These are phyloP conservation scores for Arrhamphus sclerolepis DNA, from an alignment of 2,797 vertebrate species.

Conservation along the genomic window DNA sequence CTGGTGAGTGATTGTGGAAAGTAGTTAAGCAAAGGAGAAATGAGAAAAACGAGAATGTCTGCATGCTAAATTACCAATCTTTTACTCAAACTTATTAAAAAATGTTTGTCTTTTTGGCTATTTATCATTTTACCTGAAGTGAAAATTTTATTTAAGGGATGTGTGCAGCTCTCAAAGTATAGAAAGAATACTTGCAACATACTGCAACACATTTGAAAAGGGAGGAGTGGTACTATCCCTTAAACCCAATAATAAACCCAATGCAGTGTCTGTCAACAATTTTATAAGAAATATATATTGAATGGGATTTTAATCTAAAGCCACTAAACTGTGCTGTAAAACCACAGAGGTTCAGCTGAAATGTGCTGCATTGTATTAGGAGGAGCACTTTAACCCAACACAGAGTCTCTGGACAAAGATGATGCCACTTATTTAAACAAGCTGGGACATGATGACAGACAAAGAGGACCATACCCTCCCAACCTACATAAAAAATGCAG, in stretches of 20 bases:
- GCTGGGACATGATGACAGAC: constrained; percentile 22
- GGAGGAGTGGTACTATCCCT: not conserved
- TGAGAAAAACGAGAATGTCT: not conserved
- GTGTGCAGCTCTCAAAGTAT: too few relatives aligned
- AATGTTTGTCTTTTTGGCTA: not conserved
- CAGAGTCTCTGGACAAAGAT: constrained; percentile 3
- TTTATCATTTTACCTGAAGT: too few relatives aligned
- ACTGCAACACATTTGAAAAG: not conserved
- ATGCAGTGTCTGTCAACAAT: not conserved
- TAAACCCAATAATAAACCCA: too few relatives aligned
- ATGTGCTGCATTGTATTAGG: not conserved
- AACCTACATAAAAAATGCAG: not conserved
- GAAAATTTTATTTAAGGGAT: too few relatives aligned
- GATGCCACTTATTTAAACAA: constrained; percentile 29
- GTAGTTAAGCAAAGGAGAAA: not conserved
- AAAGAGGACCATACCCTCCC: constrained; percentile 2
- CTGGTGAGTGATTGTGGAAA: not conserved
- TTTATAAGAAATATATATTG: not conserved
- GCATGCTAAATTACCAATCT: not conserved
- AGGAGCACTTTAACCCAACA: not conserved
- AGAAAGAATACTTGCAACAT: too few relatives aligned
- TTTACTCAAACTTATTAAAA: not conserved
- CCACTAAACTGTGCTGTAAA: not conserved
- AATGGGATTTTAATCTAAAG: not conserved
- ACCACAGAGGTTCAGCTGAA: constrained; percentile 1